Evolutionary conservation across 2,797 vertebrate species (phyloP).

Genomic region (Notoglanidium macrostoma): DNA sequence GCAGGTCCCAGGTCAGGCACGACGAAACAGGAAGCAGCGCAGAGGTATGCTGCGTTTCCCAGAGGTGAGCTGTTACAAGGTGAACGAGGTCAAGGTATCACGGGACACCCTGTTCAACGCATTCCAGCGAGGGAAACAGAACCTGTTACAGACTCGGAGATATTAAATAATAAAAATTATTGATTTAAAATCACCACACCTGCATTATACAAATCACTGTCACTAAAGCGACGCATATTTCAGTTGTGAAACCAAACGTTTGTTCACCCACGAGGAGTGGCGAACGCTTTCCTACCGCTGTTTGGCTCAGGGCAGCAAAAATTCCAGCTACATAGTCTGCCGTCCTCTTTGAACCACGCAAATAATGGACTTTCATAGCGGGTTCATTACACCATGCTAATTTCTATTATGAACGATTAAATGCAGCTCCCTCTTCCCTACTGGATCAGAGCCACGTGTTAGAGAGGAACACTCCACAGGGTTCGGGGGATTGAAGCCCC

Average conservation of each 20-base stretch:
- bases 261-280: not conserved
- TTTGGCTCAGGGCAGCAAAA: slow-evolving; percentile 57
- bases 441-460: slow-evolving; percentile 57
- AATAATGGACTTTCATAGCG: slow-evolving; percentile 68
- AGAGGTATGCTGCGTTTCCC: slow-evolving; percentile 54
- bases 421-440: slow-evolving; percentile 64
- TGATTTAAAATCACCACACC: not conserved
- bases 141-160: not conserved
- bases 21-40: slow-evolving; percentile 12
- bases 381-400: slow-evolving; percentile 77
- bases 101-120: slow-evolving; percentile 31
- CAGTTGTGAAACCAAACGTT: not conserved
- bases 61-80: slow-evolving; percentile 36
- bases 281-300: slow-evolving; percentile 51
- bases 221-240: not conserved
- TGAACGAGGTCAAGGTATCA: slow-evolving; percentile 40
- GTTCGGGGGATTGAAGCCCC: not conserved
- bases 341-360: slow-evolving; percentile 67
- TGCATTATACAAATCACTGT: not conserved
- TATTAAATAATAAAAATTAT: not conserved
- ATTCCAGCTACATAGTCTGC: slow-evolving; percentile 62
- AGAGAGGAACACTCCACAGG: slow-evolving; percentile 48
- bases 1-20: not conserved
- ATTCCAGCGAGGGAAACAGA: slow-evolving; percentile 29
- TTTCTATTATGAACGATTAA: slow-evolving; percentile 78